These are phyloP conservation scores for Phengaris arion DNA, from an alignment of 2,888 invertebrate genomes.

Conservation along the genomic window DNA sequence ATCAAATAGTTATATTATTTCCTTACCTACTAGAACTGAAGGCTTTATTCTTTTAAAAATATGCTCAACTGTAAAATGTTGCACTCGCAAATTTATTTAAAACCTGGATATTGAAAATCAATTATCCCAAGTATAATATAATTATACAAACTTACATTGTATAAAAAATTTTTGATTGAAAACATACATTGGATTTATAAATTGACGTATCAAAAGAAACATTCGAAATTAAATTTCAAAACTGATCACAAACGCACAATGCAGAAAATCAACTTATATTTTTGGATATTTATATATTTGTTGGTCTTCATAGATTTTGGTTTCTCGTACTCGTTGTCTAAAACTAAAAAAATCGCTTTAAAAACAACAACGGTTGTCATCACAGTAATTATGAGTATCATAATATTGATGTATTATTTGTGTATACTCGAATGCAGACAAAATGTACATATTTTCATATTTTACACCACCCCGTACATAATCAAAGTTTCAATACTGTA, in stretches of 20 bases:
- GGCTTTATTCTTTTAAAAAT: background rate
- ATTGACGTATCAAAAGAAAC: background rate
- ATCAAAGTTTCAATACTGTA: background rate
- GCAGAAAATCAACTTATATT: background rate
- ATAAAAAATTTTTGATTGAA: background rate
- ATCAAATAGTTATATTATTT: too few species aligned
- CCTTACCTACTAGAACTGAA: too few species aligned
- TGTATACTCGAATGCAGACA: background rate
- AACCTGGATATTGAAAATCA: background rate
- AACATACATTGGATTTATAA: background rate
- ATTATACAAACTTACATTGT: background rate
- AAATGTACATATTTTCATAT: background rate
- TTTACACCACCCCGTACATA: background rate
- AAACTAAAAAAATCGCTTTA: background rate
- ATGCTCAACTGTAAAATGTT: constrained; percentile 1
- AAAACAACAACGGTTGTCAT: background rate
- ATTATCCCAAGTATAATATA: background rate
- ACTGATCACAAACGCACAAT: background rate
- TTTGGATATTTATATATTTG: background rate
- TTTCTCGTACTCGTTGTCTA: background rate
- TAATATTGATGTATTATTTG: background rate
- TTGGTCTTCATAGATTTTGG: background rate
- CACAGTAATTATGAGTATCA: background rate
- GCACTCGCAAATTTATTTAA: background rate
- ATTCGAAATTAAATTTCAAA: background rate